Percentiles rank a stretch among this genome's conserved stretches.
Conservation (phyloP, 2,888 invertebrate genomes). For the Cordilura impudica region DNA sequence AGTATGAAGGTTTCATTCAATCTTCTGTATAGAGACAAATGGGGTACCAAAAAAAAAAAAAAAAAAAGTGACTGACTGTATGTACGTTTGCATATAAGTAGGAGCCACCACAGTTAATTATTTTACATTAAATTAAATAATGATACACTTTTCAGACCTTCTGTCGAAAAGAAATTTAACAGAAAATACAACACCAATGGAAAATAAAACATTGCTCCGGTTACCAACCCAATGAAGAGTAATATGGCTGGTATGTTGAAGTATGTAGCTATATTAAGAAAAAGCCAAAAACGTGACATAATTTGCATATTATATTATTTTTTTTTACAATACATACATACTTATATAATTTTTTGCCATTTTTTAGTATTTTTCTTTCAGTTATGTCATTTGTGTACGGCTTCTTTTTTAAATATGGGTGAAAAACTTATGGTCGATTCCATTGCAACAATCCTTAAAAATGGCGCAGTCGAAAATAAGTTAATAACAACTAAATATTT, state of each 20-base stretch:
- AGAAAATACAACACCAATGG: neutral
- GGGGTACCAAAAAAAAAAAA: neutral
- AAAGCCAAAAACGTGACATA: slow-evolving; percentile 73
- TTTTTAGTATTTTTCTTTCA: slow-evolving; percentile 47
- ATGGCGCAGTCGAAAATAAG: too few species aligned
- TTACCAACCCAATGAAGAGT: slow-evolving; percentile 58
- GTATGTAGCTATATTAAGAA: slow-evolving; percentile 46
- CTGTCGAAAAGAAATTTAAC: slow-evolving; percentile 28
- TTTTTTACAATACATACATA: too few species aligned
- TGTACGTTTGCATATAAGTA: neutral
- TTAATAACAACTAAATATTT: too few species aligned
- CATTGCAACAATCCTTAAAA: too few species aligned
- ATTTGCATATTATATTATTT: slow-evolving; percentile 71
- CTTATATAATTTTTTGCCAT: slow-evolving; percentile 35
- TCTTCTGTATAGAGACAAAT: slow-evolving; percentile 10
- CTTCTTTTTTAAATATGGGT: too few species aligned
- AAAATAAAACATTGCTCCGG: slow-evolving; percentile 28
- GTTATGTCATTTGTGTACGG: too few species aligned
- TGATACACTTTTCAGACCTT: slow-evolving; percentile 73
- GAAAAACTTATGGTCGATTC: too few species aligned
- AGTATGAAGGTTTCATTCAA: slow-evolving; percentile 19
- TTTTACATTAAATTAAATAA: slow-evolving; percentile 79
- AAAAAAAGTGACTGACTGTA: neutral
- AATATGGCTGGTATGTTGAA: slow-evolving; percentile 53
- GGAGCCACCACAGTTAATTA: slow-evolving; percentile 72